Conservation (phyloP, 2,797 vertebrate species). For the Brachyrhaphis roseni region DNA sequence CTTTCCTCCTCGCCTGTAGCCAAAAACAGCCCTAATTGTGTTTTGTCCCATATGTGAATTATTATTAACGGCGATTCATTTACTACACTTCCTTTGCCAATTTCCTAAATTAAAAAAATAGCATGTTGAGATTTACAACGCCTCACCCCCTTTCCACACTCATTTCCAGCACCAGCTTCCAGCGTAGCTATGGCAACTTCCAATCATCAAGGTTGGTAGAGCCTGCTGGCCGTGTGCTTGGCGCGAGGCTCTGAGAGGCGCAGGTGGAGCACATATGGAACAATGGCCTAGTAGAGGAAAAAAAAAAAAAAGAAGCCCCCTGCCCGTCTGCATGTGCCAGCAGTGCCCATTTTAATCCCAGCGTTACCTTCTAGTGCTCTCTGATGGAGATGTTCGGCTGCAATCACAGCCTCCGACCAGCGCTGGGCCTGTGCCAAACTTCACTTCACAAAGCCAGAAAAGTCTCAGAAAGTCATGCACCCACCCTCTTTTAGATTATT, state of each 20-base stretch:
- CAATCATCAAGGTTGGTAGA: slow-evolving; percentile 76
- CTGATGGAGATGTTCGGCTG: slow-evolving; percentile 79
- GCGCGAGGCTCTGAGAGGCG: slow-evolving; percentile 79
- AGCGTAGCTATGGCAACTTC: slow-evolving; percentile 82
- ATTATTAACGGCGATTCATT: slow-evolving; percentile 86
- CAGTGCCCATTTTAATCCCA: slow-evolving; percentile 82
- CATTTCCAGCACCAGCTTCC: slow-evolving; percentile 72
- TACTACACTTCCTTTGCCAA: slow-evolving; percentile 84
- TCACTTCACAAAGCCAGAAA: slow-evolving; percentile 60
- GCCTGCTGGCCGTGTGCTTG: slow-evolving; percentile 77
- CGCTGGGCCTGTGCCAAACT: slow-evolving; percentile 78
- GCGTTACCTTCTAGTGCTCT: slow-evolving; percentile 78
- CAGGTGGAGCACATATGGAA: slow-evolving; percentile 87
- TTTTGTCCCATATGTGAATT: slow-evolving; percentile 84
- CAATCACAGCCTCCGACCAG: slow-evolving; percentile 75
- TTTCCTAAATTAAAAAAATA: slow-evolving; percentile 84
- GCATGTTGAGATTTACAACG: slow-evolving; percentile 78
- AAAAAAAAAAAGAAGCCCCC: slow-evolving; percentile 50
- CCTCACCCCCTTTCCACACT: slow-evolving; percentile 24
- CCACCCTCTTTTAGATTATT: slow-evolving; percentile 45
- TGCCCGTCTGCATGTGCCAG: slow-evolving; percentile 82
- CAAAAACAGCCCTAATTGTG: slow-evolving; percentile 79
- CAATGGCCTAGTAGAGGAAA: slow-evolving; percentile 72
- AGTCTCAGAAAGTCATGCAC: slow-evolving; percentile 48
- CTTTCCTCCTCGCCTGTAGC: slow-evolving; percentile 75